phyloP scores from a whole-genome alignment of 2,113 vertebrate genomes.

The Cinclus mexicanus region DNA sequence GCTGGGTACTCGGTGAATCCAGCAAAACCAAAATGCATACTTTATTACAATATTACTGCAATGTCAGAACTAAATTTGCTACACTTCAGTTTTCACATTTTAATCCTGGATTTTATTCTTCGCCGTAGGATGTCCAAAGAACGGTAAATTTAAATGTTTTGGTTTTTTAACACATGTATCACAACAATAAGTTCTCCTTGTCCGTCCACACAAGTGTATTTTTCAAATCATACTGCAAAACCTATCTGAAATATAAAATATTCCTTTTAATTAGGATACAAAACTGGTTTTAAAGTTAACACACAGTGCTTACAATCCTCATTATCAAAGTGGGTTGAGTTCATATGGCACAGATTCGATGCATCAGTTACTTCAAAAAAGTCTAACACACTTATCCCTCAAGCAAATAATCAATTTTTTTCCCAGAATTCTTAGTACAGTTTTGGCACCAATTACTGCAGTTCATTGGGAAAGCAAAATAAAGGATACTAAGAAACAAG shows the following conservation, averaged over 20 bases:
- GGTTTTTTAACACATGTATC: background rate
- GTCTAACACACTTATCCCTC: background rate
- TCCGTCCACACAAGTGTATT: background rate
- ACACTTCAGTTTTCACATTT: background rate
- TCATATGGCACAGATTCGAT: background rate
- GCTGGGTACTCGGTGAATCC: background rate
- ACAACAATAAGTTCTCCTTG: background rate
- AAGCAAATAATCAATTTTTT: background rate
- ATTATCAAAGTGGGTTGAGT: background rate
- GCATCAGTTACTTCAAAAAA: background rate
- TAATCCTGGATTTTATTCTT: background rate
- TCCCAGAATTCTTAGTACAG: background rate
- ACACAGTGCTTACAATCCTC: background rate
- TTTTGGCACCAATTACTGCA: background rate
- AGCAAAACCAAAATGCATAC: background rate
- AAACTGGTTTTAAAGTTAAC: background rate
- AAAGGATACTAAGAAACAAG: background rate
- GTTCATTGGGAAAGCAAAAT: background rate
- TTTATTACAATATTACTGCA: background rate
- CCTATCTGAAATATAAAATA: background rate
- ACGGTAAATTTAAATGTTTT: background rate
- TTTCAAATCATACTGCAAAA: background rate
- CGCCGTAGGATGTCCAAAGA: fast-evolving
- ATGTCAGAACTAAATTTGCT: background rate
- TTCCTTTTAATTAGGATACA: background rate